phyloP scores from a whole-genome alignment of 2,113 vertebrate species.

The Myrmecophaga tridactyla region DNA sequence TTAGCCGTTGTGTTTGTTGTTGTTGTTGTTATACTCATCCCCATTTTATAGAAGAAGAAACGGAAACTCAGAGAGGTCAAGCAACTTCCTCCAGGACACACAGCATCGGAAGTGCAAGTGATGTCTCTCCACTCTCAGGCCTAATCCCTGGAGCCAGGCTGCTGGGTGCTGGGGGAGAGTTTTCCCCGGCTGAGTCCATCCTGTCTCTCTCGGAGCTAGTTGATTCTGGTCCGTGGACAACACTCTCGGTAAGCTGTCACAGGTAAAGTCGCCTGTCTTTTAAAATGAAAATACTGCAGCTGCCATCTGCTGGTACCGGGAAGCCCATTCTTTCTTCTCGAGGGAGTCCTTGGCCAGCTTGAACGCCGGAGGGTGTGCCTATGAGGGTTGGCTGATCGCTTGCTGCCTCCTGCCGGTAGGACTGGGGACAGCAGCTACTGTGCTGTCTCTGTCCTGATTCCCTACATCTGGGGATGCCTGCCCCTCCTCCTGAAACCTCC shows the following conservation, averaged over 20 bases:
- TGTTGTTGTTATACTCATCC: neutral
- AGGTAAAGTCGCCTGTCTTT: neutral
- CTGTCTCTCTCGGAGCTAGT: neutral
- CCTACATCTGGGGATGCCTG: neutral
- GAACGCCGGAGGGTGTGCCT: too few relatives aligned
- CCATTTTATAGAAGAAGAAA: neutral
- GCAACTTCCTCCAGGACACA: neutral
- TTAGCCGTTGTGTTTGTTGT: neutral
- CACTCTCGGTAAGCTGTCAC: neutral
- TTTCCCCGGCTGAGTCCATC: neutral
- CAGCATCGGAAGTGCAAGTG: neutral
- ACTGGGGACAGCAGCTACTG: neutral
- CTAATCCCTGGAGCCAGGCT: neutral
- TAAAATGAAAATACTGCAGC: too few relatives aligned
- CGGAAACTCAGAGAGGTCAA: neutral
- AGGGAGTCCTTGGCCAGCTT: too few relatives aligned
- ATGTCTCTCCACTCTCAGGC: too few relatives aligned
- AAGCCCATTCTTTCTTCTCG: neutral
- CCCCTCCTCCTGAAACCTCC: too few relatives aligned
- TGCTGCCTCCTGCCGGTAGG: slow-evolving; percentile 28
- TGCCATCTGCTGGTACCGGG: accelerated
- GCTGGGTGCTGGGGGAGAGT: neutral
- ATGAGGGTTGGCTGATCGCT: neutral
- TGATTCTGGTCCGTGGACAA: neutral
- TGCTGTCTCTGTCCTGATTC: neutral